Evolutionary conservation across 2,888 invertebrate species (phyloP).

Genomic region (Cosmorhoe ocellata): DNA sequence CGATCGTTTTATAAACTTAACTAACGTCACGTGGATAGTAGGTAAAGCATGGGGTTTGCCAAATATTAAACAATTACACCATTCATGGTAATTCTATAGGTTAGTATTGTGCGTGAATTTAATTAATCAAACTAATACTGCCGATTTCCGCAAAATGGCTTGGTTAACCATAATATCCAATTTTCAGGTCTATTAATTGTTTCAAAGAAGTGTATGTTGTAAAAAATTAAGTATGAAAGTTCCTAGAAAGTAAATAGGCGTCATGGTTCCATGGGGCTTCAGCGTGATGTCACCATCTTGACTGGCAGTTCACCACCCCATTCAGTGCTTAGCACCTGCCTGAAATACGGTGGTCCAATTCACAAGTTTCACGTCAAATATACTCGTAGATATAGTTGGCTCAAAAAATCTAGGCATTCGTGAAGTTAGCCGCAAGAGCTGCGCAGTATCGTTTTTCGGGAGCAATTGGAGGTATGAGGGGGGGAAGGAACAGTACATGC

Average conservation of each 20-base stretch:
- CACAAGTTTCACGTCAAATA: constrained; percentile 23
- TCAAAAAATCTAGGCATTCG: too few species aligned
- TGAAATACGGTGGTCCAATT: constrained; percentile 32
- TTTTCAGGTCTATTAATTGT: constrained; percentile 18
- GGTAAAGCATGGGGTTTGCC: too few species aligned
- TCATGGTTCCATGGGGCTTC: constrained; percentile 24
- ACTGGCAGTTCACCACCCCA: constrained; percentile 23
- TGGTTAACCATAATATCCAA: constrained; percentile 25
- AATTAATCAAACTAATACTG: not conserved
- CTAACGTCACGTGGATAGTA: too few species aligned
- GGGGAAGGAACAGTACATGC: too few species aligned
- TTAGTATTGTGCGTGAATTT: too few species aligned
- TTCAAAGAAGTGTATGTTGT: constrained; percentile 16
- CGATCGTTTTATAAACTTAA: too few species aligned
- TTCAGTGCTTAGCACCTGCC: constrained; percentile 18
- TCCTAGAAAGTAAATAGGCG: constrained; percentile 29
- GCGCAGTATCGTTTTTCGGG: too few species aligned
- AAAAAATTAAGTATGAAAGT: constrained; percentile 30
- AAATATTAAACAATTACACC: too few species aligned
- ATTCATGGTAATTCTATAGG: not conserved
- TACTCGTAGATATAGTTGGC: too few species aligned
- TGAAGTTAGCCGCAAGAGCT: too few species aligned
- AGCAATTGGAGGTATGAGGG: too few species aligned
- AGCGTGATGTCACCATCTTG: constrained; percentile 30
- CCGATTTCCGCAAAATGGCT: constrained; percentile 6